These are phyloP conservation scores for Tenrec ecaudatus DNA, from an alignment of 2,113 vertebrate genomes.

Conservation along the genomic window DNA sequence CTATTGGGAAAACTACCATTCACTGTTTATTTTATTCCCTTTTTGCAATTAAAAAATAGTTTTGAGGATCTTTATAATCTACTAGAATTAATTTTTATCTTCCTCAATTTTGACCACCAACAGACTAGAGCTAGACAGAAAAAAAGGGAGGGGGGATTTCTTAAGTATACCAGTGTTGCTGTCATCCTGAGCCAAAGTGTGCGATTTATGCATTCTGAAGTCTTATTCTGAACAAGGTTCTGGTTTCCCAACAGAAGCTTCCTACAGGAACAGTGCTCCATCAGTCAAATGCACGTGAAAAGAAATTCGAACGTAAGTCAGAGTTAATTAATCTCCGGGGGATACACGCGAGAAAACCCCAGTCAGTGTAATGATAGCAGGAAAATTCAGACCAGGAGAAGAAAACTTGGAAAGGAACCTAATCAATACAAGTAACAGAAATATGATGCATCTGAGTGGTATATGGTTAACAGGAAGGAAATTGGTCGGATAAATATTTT, in stretches of 20 bases:
- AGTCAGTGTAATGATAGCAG: not conserved
- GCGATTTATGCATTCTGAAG: constrained; percentile 60
- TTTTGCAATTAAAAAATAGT: constrained; percentile 9
- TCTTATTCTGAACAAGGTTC: constrained; percentile 29
- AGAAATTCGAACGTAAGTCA: constrained; percentile 61
- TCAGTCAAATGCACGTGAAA: constrained; percentile 4
- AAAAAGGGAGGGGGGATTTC: constrained; percentile 22
- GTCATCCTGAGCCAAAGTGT: not conserved
- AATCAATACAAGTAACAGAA: constrained; percentile 49
- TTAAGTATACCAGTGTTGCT: not conserved
- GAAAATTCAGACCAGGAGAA: not conserved
- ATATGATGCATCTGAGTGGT: not conserved
- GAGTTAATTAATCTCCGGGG: constrained; percentile 66
- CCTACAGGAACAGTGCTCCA: constrained; percentile 33
- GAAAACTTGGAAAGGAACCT: constrained; percentile 30
- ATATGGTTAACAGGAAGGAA: not conserved
- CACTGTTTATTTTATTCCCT: not conserved
- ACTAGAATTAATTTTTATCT: constrained; percentile 1
- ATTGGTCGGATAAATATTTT: not conserved
- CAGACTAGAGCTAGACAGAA: not conserved
- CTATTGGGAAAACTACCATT: not conserved
- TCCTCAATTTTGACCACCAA: constrained; percentile 42
- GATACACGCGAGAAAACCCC: constrained; percentile 14
- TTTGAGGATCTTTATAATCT: not conserved
- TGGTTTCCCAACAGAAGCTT: constrained; percentile 48